Evolutionary conservation across 2,797 vertebrate species (phyloP).

Genomic region (Geotrypetes seraphini): DNA sequence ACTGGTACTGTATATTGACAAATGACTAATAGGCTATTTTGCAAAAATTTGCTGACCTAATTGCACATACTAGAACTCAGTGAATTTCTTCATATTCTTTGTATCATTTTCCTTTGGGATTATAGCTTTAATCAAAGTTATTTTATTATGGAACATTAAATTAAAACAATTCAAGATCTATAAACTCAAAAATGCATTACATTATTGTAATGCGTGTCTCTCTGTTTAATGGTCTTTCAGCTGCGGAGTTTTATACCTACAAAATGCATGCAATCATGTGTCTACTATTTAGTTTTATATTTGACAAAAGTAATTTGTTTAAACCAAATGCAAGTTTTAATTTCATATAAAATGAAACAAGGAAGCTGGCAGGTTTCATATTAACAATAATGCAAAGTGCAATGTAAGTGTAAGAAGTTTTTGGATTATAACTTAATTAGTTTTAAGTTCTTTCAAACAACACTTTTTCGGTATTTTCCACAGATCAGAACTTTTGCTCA

Average conservation of each 20-base stretch:
- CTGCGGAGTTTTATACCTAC: too few relatives aligned
- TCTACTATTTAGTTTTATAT: too few relatives aligned
- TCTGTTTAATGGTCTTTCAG: too few relatives aligned
- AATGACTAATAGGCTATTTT: background rate
- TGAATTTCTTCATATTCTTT: background rate
- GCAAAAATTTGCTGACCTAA: rapidly evolving
- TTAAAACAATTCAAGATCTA: background rate
- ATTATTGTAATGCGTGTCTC: too few relatives aligned
- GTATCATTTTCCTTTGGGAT: background rate
- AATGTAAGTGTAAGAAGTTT: too few relatives aligned
- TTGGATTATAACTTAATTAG: rapidly evolving
- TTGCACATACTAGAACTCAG: background rate
- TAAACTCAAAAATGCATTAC: constrained; percentile 1
- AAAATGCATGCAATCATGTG: too few relatives aligned
- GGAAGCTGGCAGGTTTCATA: rapidly evolving
- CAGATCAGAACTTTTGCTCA: too few relatives aligned
- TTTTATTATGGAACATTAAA: background rate
- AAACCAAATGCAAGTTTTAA: background rate
- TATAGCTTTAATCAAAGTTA: background rate
- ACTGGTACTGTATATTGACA: background rate
- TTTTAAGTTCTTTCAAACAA: too few relatives aligned
- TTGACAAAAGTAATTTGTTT: background rate
- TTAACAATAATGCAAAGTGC: background rate
- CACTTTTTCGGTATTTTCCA: too few relatives aligned
- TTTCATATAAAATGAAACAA: background rate